Base-by-base conservation (phyloP, 2,797 vertebrate species). In the Molossus alvarezi region DNA sequence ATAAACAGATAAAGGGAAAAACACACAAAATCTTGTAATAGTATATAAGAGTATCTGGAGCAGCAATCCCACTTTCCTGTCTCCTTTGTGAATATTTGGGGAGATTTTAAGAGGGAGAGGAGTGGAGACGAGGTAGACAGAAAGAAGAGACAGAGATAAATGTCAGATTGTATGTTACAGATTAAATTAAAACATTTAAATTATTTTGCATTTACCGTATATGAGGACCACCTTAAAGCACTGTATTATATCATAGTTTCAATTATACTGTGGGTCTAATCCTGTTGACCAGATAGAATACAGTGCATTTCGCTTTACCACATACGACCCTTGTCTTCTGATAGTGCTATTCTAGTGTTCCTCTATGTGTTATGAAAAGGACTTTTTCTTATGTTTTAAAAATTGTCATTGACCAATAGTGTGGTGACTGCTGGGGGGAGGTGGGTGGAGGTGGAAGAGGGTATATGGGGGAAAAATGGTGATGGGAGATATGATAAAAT, bases 51-150 rank as follows among this genome's bases (percentile, higher is more conserved):
- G 11, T 72, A 80, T 69, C 33, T 96, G 64, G 71, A 89, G 21
- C 48, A 91, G 27, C 17, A 27, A 60, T n/a, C 14, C 27, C 27
- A 48, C 33, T 91, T 95, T 94, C 45, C 8, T 85, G 25, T 89
- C n/a, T 88, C 92, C 45, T 85, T 94, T 96, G 75, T 67, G 45
- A 96, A 93, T 51, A 67, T 79, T 72, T 95, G 45, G 12, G 23
- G 85, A 90, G 8, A 76, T 94, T 95, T 92, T 97, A 71, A 91
- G 75, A 91, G 37, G 69, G 55, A 57, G 51, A 75, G 60, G 11
- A 73, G 25, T 33, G 18, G 45, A 93, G 51, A 76, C 1, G 27
- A 67, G 51, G 51, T 96, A 29, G 53, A 5, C 45, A 64, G 25
- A 90, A 88, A 17, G 45, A 87, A 94, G 82, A 73, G 82, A 81